Evolutionary conservation across 1,140 invertebrate genomes (phyloP), one percentile per base, ranked within the genome.

Genomic region (Amyelois transitella): DNA sequence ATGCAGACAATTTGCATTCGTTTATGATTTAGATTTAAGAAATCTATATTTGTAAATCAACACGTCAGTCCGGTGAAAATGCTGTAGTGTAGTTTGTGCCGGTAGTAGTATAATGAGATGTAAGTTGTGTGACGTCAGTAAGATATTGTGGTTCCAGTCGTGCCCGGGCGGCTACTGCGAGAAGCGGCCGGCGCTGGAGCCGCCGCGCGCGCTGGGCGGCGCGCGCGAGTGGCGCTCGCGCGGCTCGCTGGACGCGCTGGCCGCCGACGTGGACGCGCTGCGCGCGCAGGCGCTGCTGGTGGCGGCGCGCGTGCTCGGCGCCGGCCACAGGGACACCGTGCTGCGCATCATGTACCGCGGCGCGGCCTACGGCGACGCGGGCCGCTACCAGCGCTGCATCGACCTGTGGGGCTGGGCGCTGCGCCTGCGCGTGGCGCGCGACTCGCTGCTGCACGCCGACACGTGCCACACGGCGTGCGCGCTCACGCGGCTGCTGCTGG

Each of bases 341-440:
- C 96, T 95, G 66, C 91, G 95, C 38, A 75, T 90, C 50, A 20
- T 43, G 65, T 92, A 91, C 71, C 88, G 95, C 55, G 96, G 96
- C 32, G 96, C 96, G 3, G 92, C 95, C 0, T 97, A 96, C 87
- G 96, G 95, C 0, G 96, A 97, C 80, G 92, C 94, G 17, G 86
- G 95, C 57, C 92, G 94, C 59, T 95, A 96, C 85, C 94, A 96
- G 73, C 89, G 93, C 51, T 97, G 96, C 78, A 94, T 97, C 56
- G 94, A 96, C 84, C 86, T 97, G 14, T 97, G 96, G 96, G 89
- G 90, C 56, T 92, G 95, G 81, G 93, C 94, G 21, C 87, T 97
- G 14, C 91, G 96, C 79, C 91, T 95, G 51, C 90, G 94, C 62
- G 92, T 96, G 5, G 90, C 92, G 65, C 96, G 93, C 83, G 94